Evolutionary conservation across 2,888 invertebrate species (phyloP).

Genomic region (Iphiclides podalirius): DNA sequence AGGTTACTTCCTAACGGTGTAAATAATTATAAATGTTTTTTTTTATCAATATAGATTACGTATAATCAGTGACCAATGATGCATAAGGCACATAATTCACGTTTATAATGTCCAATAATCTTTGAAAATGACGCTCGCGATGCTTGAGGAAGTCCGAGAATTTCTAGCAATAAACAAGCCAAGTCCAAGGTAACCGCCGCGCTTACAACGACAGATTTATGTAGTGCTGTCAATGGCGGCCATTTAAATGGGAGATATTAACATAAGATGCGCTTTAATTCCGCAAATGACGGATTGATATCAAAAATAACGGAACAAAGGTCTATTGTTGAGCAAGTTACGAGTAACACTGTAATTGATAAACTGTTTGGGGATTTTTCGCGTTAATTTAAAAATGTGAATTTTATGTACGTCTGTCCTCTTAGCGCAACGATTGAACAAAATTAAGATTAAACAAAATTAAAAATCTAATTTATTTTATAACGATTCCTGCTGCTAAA

Average conservation of each 20-base stretch:
- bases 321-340: conserved; percentile 3
- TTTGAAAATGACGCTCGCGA: conserved; percentile 23
- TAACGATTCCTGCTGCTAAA: no score
- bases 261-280: conserved; percentile 13
- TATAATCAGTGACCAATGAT: conserved; percentile 2
- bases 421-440: no score
- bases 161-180: conserved; percentile 48
- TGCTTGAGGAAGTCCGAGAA: conserved; percentile 36
- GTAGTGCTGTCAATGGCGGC: conserved; percentile 17
- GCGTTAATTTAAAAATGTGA: no score
- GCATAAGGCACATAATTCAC: conserved; percentile 6
- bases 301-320: conserved; percentile 9
- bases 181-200: conserved; percentile 41
- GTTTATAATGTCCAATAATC: conserved; percentile 18
- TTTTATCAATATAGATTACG: no score
- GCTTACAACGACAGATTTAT: conserved; percentile 29
- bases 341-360: conserved; percentile 1
- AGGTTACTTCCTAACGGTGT: no score
- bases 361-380: not conserved
- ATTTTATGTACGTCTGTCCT: no score
- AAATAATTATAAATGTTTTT: no score
- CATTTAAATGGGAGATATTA: conserved; percentile 22
- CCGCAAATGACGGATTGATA: conserved; percentile 15
- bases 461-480: no score
- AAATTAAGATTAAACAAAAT: no score